phyloP scores from a whole-genome alignment of 2,888 invertebrate species.

The Shargacucullia verbasci region DNA sequence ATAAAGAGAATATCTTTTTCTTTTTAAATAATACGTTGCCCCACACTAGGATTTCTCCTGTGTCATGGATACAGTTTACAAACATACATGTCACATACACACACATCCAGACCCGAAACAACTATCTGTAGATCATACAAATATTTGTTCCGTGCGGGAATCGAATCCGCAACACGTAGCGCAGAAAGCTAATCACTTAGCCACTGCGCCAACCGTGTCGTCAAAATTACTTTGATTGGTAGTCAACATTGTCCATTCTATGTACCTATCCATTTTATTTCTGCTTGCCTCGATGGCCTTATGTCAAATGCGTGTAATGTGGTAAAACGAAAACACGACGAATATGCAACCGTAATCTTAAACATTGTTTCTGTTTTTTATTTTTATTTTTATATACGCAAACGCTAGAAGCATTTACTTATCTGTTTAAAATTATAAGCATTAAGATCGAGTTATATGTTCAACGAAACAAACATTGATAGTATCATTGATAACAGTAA shows the following conservation, averaged over 20 bases:
- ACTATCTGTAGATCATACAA: too few species aligned
- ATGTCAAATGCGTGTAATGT: not conserved
- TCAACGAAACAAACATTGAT: constrained; percentile 27
- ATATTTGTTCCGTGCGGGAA: too few species aligned
- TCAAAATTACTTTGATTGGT: too few species aligned
- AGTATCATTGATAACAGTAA: constrained; percentile 19
- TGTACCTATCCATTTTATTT: not conserved
- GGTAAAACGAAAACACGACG: constrained; percentile 16
- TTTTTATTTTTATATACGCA: constrained; percentile 13
- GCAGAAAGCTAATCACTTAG: too few species aligned
- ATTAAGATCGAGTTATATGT: constrained; percentile 37
- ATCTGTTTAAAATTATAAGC: constrained; percentile 41
- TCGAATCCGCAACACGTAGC: too few species aligned
- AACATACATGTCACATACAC: too few species aligned
- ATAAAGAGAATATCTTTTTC: constrained; percentile 7
- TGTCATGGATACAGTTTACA: too few species aligned
- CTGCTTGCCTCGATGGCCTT: constrained; percentile 24
- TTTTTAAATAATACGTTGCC: too few species aligned
- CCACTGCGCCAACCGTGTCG: too few species aligned
- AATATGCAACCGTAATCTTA: constrained; percentile 32
- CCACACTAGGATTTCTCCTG: too few species aligned
- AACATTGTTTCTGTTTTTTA: not conserved
- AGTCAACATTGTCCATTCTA: too few species aligned
- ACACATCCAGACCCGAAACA: too few species aligned
- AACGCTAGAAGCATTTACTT: constrained; percentile 61